Conservation (phyloP, 2,113 vertebrate species). For the Phylloscopus whistleri region DNA sequence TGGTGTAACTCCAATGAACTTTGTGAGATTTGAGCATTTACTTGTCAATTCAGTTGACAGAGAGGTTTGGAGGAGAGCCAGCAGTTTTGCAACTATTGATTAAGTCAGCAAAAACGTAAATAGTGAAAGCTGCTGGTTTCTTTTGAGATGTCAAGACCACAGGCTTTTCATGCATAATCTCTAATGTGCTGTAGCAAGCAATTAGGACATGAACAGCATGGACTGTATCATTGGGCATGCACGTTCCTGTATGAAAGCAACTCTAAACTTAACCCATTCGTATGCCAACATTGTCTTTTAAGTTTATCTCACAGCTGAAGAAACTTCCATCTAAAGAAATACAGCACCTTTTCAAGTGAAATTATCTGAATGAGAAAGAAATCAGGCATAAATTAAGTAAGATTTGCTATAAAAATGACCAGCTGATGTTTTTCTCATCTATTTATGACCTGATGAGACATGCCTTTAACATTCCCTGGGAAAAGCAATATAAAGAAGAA, state of each 20-base stretch:
- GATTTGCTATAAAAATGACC: not conserved
- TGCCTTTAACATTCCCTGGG: not conserved
- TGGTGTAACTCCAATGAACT: not conserved
- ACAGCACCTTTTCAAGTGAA: not conserved
- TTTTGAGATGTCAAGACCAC: not conserved
- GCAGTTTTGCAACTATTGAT: constrained; percentile 15
- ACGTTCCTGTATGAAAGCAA: not conserved
- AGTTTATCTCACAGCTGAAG: not conserved
- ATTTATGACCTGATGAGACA: not conserved
- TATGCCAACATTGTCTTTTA: not conserved
- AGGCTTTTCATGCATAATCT: not conserved
- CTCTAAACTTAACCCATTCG: not conserved
- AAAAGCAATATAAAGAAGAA: not conserved
- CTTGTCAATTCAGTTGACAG: not conserved
- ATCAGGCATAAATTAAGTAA: not conserved
- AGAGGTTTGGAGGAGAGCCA: not conserved
- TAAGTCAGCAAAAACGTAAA: not conserved
- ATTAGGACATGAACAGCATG: not conserved
- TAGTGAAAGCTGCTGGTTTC: not conserved
- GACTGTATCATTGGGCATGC: not conserved
- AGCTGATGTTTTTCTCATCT: not conserved
- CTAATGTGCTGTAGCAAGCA: not conserved
- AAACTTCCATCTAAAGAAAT: not conserved
- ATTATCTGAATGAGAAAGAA: not conserved
- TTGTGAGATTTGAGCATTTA: not conserved